Evolutionary conservation across 2,888 invertebrate genomes (phyloP).

Genomic region (Aphidius colemani): DNA sequence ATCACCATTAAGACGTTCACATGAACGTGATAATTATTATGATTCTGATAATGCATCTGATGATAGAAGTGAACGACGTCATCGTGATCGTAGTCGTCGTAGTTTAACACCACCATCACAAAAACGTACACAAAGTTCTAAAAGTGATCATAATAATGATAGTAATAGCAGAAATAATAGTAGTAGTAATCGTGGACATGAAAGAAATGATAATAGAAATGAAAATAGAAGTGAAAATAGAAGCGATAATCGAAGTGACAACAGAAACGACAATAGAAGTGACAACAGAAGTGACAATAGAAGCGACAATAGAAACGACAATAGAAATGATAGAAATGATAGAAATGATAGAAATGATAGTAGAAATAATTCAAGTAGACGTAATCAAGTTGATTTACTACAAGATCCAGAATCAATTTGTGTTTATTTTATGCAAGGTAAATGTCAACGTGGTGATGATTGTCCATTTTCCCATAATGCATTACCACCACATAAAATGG

Average conservation of each 20-base stretch:
- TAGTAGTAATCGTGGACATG: slow-evolving; percentile 54
- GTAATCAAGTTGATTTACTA: slow-evolving; percentile 63
- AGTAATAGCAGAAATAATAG: slow-evolving; percentile 60
- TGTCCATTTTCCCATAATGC: slow-evolving; percentile 88
- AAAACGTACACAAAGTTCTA: slow-evolving; percentile 60
- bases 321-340: no score
- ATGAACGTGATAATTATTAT: slow-evolving; percentile 62
- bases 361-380: slow-evolving; percentile 40
- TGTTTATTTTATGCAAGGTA: slow-evolving; percentile 85
- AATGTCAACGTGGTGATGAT: slow-evolving; percentile 81
- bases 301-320: no score
- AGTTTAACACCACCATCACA: slow-evolving; percentile 50
- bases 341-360: slow-evolving; percentile 42
- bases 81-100: slow-evolving; percentile 54
- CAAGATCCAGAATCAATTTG: slow-evolving; percentile 77
- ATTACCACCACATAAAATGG: slow-evolving; percentile 82
- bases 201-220: slow-evolving; percentile 35
- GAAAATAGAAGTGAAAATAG: slow-evolving; percentile 51
- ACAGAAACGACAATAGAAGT: no score
- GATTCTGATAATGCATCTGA: slow-evolving; percentile 64
- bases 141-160: slow-evolving; percentile 57
- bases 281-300: no score
- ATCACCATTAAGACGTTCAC: slow-evolving; percentile 49
- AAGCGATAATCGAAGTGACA: no score
- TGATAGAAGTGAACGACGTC: slow-evolving; percentile 56